These are phyloP conservation scores for Bubalus kerabau DNA, from an alignment of 2,113 vertebrate genomes.

Conservation along the genomic window DNA sequence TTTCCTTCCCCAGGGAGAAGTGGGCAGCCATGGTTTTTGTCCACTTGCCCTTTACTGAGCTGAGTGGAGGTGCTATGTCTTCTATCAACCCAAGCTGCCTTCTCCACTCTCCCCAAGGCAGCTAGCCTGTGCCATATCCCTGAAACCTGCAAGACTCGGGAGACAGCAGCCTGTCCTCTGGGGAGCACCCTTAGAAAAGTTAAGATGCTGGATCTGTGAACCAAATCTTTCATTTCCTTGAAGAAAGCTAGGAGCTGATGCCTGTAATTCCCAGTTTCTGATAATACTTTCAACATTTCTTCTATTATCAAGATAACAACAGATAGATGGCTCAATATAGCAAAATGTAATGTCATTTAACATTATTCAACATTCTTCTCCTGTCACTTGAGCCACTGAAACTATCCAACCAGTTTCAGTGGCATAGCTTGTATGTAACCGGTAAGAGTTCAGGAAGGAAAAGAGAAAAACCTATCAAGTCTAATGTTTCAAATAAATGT, in stretches of 20 bases:
- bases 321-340: background rate
- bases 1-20: background rate
- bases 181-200: background rate
- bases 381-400: background rate
- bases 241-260: background rate
- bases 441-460: background rate
- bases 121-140: background rate
- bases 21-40: background rate
- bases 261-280: background rate
- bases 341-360: background rate
- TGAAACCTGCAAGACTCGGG: background rate
- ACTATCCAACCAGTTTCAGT: background rate
- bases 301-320: slow-evolving; percentile 5
- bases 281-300: background rate
- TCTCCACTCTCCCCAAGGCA: background rate
- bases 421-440: background rate
- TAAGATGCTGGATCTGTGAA: background rate
- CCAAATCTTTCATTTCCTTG: background rate
- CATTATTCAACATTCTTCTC: background rate
- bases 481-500: slow-evolving; percentile 28
- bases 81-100: background rate
- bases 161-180: background rate
- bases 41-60: background rate
- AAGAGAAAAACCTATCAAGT: slow-evolving; percentile 40
- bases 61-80: background rate